phyloP scores from a whole-genome alignment of 2,113 vertebrate genomes.

The Corythornis vintsioides region DNA sequence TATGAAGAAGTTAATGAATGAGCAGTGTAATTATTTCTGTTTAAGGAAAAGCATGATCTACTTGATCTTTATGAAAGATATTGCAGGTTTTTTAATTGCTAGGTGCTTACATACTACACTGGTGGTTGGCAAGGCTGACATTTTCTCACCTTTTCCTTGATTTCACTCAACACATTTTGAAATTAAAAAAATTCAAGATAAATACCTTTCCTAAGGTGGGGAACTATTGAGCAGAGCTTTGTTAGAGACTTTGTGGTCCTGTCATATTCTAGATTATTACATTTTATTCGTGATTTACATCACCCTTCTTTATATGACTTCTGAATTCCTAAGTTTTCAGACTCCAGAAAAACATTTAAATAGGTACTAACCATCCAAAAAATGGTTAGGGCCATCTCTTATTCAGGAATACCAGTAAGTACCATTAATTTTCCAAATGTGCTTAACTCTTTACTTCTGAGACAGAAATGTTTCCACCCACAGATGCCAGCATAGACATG shows the following conservation, averaged over 20 bases:
- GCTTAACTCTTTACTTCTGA: not conserved
- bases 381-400: not conserved
- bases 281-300: not conserved
- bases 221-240: not conserved
- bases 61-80: slow-evolving; percentile 55
- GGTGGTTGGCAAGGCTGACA: slow-evolving; percentile 24
- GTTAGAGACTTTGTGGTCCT: not conserved
- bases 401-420: not conserved
- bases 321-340: not conserved
- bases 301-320: not conserved
- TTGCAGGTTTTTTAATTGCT: slow-evolving; percentile 40
- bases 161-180: not conserved
- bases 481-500: not conserved
- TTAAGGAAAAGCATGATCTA: slow-evolving; percentile 51
- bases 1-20: slow-evolving; percentile 60
- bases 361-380: not conserved
- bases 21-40: slow-evolving; percentile 58
- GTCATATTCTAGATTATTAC: not conserved
- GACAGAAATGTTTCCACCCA: not conserved
- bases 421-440: not conserved
- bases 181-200: not conserved
- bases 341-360: slow-evolving; percentile 2
- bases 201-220: not conserved
- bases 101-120: not conserved
- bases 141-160: slow-evolving; percentile 31